Evolutionary conservation across 2,888 invertebrate genomes (phyloP).

Genomic region (Sisyra terminalis): DNA sequence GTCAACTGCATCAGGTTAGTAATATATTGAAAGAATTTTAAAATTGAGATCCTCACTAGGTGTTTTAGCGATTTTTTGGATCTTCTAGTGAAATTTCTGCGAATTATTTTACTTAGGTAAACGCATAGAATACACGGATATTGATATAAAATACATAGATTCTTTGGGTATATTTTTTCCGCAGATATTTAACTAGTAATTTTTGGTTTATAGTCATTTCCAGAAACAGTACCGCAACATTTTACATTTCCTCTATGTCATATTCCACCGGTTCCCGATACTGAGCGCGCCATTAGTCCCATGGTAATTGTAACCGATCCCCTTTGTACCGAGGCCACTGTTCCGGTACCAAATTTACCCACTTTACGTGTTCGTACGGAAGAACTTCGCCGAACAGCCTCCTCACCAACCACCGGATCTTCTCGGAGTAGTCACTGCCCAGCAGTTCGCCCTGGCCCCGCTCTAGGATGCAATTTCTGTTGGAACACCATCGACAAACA

Average conservation of each 20-base stretch:
- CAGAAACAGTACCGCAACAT: not conserved
- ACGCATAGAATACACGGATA: not conserved
- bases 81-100: no score
- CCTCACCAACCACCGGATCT: constrained; percentile 35
- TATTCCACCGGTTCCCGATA: constrained; percentile 9
- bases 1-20: constrained; percentile 27
- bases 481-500: constrained; percentile 80
- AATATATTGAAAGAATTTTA: constrained; percentile 1
- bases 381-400: constrained; percentile 35
- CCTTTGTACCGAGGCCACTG: constrained; percentile 20
- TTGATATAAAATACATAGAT: no score
- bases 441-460: constrained; percentile 65
- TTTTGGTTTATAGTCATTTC: not conserved
- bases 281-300: constrained; percentile 23
- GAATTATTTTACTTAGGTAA: no score
- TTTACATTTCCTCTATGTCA: not conserved
- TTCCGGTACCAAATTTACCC: constrained; percentile 17
- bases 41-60: not conserved
- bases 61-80: no score
- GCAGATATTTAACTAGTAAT: not conserved
- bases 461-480: constrained; percentile 75
- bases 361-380: constrained; percentile 34
- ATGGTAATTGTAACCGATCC: constrained; percentile 25
- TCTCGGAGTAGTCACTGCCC: constrained; percentile 66
- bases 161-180: not conserved